phyloP scores from a whole-genome alignment of 2,113 vertebrate genomes.

The Tringa solitaria region DNA sequence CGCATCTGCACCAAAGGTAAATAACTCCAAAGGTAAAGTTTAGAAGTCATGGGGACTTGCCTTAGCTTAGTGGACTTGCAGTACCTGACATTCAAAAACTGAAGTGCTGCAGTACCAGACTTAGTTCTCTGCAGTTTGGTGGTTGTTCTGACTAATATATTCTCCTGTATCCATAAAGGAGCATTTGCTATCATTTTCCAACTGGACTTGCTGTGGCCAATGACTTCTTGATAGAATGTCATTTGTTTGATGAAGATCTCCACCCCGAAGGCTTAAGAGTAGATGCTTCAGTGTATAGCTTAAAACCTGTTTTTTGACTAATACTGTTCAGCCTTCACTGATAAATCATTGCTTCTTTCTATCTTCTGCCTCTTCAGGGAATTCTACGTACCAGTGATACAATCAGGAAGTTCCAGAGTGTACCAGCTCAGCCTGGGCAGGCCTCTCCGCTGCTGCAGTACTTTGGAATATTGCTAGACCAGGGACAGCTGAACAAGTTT shows the following conservation, averaged over 20 bases:
- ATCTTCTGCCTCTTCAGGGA: constrained; percentile 67
- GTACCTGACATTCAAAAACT: neutral
- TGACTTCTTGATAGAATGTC: neutral
- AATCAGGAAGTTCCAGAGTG: constrained; percentile 88
- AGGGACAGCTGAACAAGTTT: constrained; percentile 90
- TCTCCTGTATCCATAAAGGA: neutral
- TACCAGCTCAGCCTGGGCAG: constrained; percentile 87
- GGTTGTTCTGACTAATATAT: neutral
- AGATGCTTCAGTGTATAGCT: neutral
- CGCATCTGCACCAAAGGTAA: constrained; percentile 90
- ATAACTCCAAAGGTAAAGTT: neutral
- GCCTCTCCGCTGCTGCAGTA: constrained; percentile 91
- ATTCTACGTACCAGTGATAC: constrained; percentile 89
- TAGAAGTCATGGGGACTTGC: neutral
- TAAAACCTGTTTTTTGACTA: neutral
- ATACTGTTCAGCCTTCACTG: neutral
- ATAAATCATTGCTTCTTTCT: neutral
- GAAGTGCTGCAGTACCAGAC: neutral
- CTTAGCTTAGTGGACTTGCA: neutral
- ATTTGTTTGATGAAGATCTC: neutral
- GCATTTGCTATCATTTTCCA: neutral
- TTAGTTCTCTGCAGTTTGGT: neutral
- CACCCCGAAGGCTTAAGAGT: neutral
- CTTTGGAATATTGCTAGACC: constrained; percentile 91
- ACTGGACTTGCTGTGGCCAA: neutral